phyloP scores from a whole-genome alignment of 53 echinoderm and acorn worm species.

The Echinometra lucunter region DNA sequence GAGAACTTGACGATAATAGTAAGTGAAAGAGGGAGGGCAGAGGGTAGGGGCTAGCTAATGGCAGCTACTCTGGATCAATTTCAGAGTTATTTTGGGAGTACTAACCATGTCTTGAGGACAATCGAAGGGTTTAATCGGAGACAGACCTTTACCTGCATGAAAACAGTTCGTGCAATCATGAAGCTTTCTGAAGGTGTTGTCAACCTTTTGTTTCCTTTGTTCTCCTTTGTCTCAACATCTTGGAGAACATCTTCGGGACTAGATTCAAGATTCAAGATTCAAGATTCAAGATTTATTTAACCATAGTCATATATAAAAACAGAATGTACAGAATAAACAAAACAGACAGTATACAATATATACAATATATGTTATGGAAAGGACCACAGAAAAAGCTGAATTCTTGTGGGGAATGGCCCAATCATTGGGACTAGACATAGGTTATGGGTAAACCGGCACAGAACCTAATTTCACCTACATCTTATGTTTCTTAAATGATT shows the following conservation, averaged over 20 bases:
- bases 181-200: slow-evolving; percentile 2
- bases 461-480: too few relatives aligned
- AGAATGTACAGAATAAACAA: too few relatives aligned
- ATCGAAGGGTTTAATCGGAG: slow-evolving; percentile 7
- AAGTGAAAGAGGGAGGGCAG: slow-evolving; percentile 23
- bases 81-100: slow-evolving; percentile 13
- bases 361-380: too few relatives aligned
- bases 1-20: slow-evolving; percentile 43
- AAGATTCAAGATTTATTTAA: too few relatives aligned
- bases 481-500: too few relatives aligned
- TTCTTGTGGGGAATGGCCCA: too few relatives aligned
- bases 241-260: neutral
- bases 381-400: too few relatives aligned
- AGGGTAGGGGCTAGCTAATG: slow-evolving; percentile 41
- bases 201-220: slow-evolving; percentile 28
- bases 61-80: slow-evolving; percentile 41
- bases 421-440: too few relatives aligned
- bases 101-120: neutral
- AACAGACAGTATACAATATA: too few relatives aligned
- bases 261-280: neutral
- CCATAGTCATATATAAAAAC: too few relatives aligned
- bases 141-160: neutral
- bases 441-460: too few relatives aligned
- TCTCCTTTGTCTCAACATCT: neutral
- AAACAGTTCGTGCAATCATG: neutral